A percentile compares a stretch with the other conserved stretches of the same genome.
Evolutionary conservation across 2,797 vertebrate species (phyloP).

Genomic region (Sibirionetta formosa): DNA sequence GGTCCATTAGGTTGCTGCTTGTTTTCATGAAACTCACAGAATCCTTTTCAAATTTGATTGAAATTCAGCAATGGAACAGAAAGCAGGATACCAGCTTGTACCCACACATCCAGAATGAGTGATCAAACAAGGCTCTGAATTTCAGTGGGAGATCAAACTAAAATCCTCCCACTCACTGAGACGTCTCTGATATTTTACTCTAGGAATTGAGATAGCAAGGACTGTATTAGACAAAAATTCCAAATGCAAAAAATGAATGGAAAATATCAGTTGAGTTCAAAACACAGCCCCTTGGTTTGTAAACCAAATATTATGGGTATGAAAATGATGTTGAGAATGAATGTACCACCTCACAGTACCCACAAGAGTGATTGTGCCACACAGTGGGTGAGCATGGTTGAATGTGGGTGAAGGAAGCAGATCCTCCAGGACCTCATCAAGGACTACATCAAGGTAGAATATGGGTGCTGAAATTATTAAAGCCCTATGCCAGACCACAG

Average conservation of each 20-base stretch:
- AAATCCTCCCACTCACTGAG: neutral
- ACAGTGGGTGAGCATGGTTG: accelerated
- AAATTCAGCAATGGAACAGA: slow-evolving; percentile 13
- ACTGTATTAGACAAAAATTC: neutral
- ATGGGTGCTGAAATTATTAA: neutral
- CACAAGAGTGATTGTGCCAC: accelerated
- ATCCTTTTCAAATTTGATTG: neutral
- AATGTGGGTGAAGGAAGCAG: accelerated
- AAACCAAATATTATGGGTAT: neutral
- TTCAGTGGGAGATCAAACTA: neutral
- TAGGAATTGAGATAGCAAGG: neutral
- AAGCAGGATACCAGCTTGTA: neutral
- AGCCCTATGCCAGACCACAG: neutral
- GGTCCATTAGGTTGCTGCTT: neutral
- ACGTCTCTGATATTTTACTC: neutral
- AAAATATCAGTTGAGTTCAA: neutral
- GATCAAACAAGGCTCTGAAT: neutral
- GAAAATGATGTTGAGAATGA: neutral
- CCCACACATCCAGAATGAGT: neutral
- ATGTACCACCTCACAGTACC: neutral
- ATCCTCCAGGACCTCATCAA: neutral
- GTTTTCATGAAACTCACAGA: neutral
- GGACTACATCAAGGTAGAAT: neutral
- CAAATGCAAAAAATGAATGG: neutral
- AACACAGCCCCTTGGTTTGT: neutral